Conservation (phyloP, 2,888 invertebrate species). For the Odontothrips loti region DNA sequence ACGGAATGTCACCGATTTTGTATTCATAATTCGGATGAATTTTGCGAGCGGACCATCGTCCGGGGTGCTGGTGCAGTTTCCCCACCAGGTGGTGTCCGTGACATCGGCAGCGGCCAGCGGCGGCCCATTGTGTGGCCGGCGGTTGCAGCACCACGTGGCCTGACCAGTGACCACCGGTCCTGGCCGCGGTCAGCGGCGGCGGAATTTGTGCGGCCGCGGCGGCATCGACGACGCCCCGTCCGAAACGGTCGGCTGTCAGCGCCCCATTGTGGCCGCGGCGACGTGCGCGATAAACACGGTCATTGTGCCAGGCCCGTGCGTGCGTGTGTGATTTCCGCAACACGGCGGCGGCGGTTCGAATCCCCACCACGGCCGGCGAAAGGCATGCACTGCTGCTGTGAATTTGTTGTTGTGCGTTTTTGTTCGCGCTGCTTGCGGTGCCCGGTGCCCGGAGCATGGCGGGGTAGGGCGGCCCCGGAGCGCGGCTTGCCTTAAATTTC, state of each 20-base stretch:
- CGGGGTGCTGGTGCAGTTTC: not conserved
- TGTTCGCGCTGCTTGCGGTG: too few species aligned
- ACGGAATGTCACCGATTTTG: too few species aligned
- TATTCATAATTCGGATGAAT: too few species aligned
- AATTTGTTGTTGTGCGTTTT: too few species aligned
- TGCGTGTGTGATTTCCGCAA: not conserved
- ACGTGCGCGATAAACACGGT: too few species aligned
- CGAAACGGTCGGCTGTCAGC: not conserved
- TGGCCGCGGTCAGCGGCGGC: not conserved
- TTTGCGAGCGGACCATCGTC: too few species aligned
- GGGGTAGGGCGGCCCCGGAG: too few species aligned
- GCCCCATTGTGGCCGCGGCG: not conserved
- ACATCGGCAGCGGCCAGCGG: not conserved
- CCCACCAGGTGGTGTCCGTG: constrained; percentile 12
- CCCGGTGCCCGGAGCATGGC: too few species aligned
- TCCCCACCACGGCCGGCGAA: too few species aligned
- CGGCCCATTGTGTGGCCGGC: not conserved
- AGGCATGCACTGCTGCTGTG: too few species aligned
- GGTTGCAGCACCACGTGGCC: not conserved
- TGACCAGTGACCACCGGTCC: not conserved
- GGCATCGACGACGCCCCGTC: too few species aligned
- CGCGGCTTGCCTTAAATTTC: not conserved
- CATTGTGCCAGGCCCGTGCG: not conserved
- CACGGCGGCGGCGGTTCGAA: not conserved
- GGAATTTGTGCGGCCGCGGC: too few species aligned